Base-by-base conservation (phyloP, 2,113 vertebrate species). In the Pedionomus torquatus region DNA sequence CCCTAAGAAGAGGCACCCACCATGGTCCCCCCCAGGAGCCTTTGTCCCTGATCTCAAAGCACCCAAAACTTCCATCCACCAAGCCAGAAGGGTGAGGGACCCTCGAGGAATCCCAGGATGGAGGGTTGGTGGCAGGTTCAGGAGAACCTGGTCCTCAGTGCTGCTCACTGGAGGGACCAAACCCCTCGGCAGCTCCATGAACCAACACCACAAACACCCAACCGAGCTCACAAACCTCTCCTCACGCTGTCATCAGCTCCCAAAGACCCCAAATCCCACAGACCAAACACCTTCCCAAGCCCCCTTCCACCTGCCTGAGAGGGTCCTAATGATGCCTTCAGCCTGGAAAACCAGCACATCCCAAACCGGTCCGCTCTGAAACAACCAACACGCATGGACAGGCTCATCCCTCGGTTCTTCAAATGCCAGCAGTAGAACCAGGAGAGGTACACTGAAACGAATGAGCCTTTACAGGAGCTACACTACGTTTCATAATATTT, bases 401-500 rank as follows among this genome's bases (percentile, higher is more conserved):
- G 17, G 4, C 66, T 94, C 93, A 89, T 87, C 85, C 77, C 76
- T 24, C 94, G 35, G 75, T 94, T 64, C 6, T 89, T 79, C 64
- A 61, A 95, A 44, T 2, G 3, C 60, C 96, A 76, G 89, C 92
- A 90, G 64, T 41, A 94, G 97, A 97, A 85, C 91, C 11, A 55
- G 87, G 95, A 90, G 91, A 87, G 87, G 83, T 65, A 23, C 66
- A 10, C 24, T 72, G 71, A 84, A 97, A 77, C 75, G 41, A 80
- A 83, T 72, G 83, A 98, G 60, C 79, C 93, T 95, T 97, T 92
- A 61, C 93, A 89, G 95, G 90, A 96, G 76, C 91, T 74, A 63
- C 0, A 54, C 70, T 70, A 81, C 31, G 80, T 86, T 98, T 97
- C 95, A 97, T 96, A 95, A 96, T 37, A 76, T 95, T 95, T 97